A percentile compares a stretch with the other conserved stretches of the same genome.
These are phyloP conservation scores for Medauroidea extradentata DNA, from an alignment of 1,140 invertebrate genomes.

Conservation along the genomic window DNA sequence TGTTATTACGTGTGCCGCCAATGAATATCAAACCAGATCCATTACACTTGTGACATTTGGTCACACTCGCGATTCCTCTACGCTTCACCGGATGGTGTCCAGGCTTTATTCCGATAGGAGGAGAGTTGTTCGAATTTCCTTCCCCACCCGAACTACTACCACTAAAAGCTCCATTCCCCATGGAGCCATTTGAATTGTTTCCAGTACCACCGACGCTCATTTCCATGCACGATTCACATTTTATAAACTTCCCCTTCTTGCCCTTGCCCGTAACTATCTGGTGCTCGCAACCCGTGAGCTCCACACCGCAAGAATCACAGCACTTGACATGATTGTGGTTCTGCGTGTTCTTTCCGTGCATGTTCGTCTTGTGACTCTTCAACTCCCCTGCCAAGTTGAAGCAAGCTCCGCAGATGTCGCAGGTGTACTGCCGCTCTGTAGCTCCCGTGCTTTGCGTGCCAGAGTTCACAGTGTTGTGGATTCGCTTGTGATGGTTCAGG, in stretches of 20 bases:
- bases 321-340: slow-evolving; percentile 31
- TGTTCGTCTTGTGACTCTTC: slow-evolving; percentile 37
- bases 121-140: neutral
- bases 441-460: slow-evolving; percentile 35
- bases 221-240: slow-evolving; percentile 29
- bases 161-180: neutral
- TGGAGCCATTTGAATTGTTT: neutral
- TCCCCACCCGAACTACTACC: neutral
- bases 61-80: slow-evolving; percentile 72
- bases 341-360: slow-evolving; percentile 18
- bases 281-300: slow-evolving; percentile 25
- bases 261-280: slow-evolving; percentile 33
- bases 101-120: slow-evolving; percentile 38
- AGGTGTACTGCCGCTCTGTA: slow-evolving; percentile 49
- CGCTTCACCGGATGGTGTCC: slow-evolving; percentile 78
- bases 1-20: slow-evolving; percentile 48
- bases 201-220: neutral
- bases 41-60: slow-evolving; percentile 83
- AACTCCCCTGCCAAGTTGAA: slow-evolving; percentile 52
- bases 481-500: slow-evolving; percentile 75
- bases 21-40: slow-evolving; percentile 81
- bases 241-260: slow-evolving; percentile 36
- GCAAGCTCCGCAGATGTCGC: slow-evolving; percentile 53
- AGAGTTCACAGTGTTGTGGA: slow-evolving; percentile 55
- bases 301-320: slow-evolving; percentile 46